Base-by-base conservation (phyloP, 2,888 invertebrate genomes). In the Diarsia dahlii region DNA sequence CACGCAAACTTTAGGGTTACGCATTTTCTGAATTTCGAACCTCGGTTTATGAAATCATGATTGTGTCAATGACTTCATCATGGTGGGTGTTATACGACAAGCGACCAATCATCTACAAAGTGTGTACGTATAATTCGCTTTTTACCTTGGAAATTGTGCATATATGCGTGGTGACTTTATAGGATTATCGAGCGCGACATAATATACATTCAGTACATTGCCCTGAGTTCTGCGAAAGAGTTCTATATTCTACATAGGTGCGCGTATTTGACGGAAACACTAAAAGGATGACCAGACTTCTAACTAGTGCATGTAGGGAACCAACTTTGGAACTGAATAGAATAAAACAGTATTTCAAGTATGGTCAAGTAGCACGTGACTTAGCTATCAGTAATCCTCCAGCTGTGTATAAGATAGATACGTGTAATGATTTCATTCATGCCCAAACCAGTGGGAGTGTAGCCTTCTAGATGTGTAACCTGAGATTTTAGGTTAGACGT, bases 401-500 rank as follows among this genome's bases (percentile, higher is more conserved):
- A 78, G 34, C 76, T 63, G 45, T 23, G 50, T 20, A 52, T 50
- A 46, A 48, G 45, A 78, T 81, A n/a, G 23, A 56, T 48, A 64
- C 56, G 46, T 63, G 46, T 1, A 56, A 56, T 76, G 56, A 67
- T 64, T 80, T 64, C 74, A 74, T 84, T 84, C 80, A 84, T 58
- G 46, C 28, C 45, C 58, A 70, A 65, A 77, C 62, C 50, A 69
- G 78, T 80, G 50, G 85, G 66, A 52, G 73, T 78, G 20, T 65
- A 66, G 23, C 73, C 71, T 71, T 82, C 85, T 78, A 78, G 69
- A 82, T 46, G 60, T 74, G 82, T 81, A 85, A 83, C 50, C 58
- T 34, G 83, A 83, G 85, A 81, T 81, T 66, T 83, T 85, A 85
- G 82, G 82, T 83, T 85, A 82, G 78, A 70, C 69, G n/a, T 62